Evolutionary conservation across 2,797 vertebrate genomes (phyloP), one percentile per base, ranked within the genome.

Genomic region (Aselliscus stoliczkanus): DNA sequence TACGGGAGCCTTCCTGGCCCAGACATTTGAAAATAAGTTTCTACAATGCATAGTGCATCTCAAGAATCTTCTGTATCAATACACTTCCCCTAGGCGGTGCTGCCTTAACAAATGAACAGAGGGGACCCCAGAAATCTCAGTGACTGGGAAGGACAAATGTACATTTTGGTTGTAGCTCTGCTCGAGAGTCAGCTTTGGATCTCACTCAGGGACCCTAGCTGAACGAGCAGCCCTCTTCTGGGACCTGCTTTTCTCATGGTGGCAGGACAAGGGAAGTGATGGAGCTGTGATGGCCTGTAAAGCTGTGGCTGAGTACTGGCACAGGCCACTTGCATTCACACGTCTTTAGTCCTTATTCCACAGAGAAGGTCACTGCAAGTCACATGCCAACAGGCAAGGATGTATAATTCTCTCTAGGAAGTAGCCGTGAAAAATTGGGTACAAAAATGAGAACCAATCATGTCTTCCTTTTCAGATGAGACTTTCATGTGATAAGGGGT

Each of bases 401-500:
- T 85, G 3, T 54, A 39, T 52, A 80, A 42, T 90, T 89, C 50
- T 89, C 31, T 93, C 13, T 1, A 76, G 58, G 37, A 93, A 73
- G 29, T 14, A 75, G 31, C 47, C 67, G n/a, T 70, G 44, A 88
- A 88, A 93, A 95, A 47, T 65, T 77, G 56, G 69, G 17, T 47
- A 47, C 25, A 77, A 54, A 60, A 91, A 77, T 94, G 70, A 62
- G 9, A 86, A 10, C 75, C 56, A 34, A 37, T 37, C 13, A 29
- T 1, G 81, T 37, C 29, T 88, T 88, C 17, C 54, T 95, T 96
- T 92, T 31, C 67, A 65, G n/a, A 54, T 81, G 67, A 93, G 52
- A 76, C 13, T 93, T 93, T 62, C 29, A 60, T 60, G 31, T 77
- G 89, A 56, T 90, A 88, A 81, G 23, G 23, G 96, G 52, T 95